These are phyloP conservation scores for Pristionchus maxplancki DNA, from an alignment of 2,888 invertebrate species.

Conservation along the genomic window DNA sequence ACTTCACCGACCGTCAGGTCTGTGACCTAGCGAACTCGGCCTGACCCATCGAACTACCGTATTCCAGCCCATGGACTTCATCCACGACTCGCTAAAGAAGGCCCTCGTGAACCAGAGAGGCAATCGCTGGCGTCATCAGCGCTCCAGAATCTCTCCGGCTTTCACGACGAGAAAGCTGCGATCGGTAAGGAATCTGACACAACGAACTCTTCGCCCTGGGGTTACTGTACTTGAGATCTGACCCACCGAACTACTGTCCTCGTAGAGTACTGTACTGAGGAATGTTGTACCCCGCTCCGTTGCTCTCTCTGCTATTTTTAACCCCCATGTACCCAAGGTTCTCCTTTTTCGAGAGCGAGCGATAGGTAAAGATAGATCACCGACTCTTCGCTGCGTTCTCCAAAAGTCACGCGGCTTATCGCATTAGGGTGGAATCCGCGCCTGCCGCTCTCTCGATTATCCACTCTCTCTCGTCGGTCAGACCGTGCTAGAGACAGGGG, in stretches of 20 bases:
- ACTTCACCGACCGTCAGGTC: constrained; percentile 50
- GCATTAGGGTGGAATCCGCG: not conserved
- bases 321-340: not conserved
- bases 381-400: not conserved
- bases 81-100: constrained; percentile 40
- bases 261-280: not conserved
- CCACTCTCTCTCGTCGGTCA: not conserved
- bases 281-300: not conserved
- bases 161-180: constrained; percentile 50
- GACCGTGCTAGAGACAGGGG: not conserved
- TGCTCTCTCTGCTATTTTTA: not conserved
- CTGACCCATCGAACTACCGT: not conserved
- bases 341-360: not conserved
- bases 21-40: not conserved
- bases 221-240: not conserved
- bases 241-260: not conserved
- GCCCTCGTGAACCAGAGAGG: constrained; percentile 47
- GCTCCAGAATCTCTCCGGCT: constrained; percentile 19
- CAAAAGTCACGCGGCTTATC: constrained; percentile 40
- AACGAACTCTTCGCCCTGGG: not conserved
- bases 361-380: not conserved
- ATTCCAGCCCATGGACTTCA: constrained; percentile 48
- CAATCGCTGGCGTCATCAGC: not conserved
- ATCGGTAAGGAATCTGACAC: not conserved
- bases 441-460: not conserved